These are phyloP conservation scores for Dryomyza anilis DNA, from an alignment of 2,888 invertebrate species.

Conservation along the genomic window DNA sequence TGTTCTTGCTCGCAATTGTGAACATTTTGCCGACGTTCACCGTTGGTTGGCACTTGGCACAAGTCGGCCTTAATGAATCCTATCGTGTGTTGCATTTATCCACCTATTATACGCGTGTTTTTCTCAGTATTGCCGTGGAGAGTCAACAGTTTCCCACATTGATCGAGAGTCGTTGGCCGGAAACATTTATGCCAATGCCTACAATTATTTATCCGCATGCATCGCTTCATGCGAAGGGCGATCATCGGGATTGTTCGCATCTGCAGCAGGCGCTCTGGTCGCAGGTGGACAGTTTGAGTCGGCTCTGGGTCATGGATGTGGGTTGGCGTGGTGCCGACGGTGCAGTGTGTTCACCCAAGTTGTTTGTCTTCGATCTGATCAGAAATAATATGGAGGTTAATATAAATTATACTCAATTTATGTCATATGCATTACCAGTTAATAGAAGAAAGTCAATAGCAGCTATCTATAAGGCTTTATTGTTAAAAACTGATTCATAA, in stretches of 20 bases:
- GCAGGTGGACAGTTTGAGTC: slow-evolving; percentile 52
- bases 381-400: slow-evolving; percentile 50
- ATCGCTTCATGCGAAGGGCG: slow-evolving; percentile 44
- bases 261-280: slow-evolving; percentile 55
- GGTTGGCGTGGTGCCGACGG: slow-evolving; percentile 37
- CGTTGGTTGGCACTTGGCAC: slow-evolving; percentile 50
- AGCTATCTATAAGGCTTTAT: no score
- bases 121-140: slow-evolving; percentile 48
- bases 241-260: slow-evolving; percentile 43
- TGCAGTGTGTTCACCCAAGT: slow-evolving; percentile 41
- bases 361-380: slow-evolving; percentile 53
- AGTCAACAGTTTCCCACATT: slow-evolving; percentile 47
- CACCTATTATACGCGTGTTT: slow-evolving; percentile 52
- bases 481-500: no score
- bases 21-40: not conserved
- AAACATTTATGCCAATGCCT: slow-evolving; percentile 45
- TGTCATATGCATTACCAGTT: no score
- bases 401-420: no score
- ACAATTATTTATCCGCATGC: slow-evolving; percentile 42
- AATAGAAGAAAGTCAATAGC: no score
- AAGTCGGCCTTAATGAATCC: slow-evolving; percentile 50
- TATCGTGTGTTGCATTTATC: slow-evolving; percentile 53
- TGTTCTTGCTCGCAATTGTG: not conserved
- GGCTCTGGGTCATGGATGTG: slow-evolving; percentile 55
- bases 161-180: slow-evolving; percentile 54